Conservation (phyloP, 2,888 invertebrate genomes). For the Lepidonotus clava region DNA sequence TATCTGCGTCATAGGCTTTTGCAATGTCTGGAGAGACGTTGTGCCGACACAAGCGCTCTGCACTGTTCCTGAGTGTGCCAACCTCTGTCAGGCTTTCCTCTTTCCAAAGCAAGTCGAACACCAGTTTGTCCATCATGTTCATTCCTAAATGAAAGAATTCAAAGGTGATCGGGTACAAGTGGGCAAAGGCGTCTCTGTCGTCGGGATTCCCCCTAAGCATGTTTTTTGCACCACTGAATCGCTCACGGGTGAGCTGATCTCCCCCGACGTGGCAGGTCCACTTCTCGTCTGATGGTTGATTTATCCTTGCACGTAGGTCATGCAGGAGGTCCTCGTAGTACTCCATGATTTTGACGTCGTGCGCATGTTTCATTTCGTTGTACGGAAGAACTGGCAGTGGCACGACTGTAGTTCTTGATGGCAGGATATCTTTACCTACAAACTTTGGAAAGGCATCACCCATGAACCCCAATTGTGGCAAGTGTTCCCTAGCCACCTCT, state of each 20-base stretch:
- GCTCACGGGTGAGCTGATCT: conserved; percentile 23
- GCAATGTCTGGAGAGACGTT: background rate
- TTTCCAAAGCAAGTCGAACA: background rate
- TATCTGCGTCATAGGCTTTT: background rate
- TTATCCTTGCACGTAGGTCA: background rate
- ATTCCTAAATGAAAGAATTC: conserved; percentile 35
- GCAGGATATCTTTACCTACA: background rate
- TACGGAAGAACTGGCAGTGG: background rate
- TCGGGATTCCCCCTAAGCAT: background rate
- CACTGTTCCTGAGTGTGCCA: background rate
- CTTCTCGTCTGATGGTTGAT: background rate
- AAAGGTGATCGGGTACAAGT: background rate
- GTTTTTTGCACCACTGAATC: background rate
- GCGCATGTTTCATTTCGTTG: background rate
- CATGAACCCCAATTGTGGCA: background rate
- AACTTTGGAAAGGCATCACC: background rate
- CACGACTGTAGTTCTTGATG: background rate
- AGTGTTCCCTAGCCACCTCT: background rate
- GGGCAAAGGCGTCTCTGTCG: background rate
- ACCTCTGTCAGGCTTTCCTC: background rate
- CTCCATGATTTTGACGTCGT: background rate
- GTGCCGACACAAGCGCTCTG: background rate
- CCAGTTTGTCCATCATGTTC: background rate
- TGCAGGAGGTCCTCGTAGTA: background rate
- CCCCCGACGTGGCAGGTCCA: conserved; percentile 2